Evolutionary conservation across 2,113 vertebrate species (phyloP).

Genomic region (Tapirus terrestris): DNA sequence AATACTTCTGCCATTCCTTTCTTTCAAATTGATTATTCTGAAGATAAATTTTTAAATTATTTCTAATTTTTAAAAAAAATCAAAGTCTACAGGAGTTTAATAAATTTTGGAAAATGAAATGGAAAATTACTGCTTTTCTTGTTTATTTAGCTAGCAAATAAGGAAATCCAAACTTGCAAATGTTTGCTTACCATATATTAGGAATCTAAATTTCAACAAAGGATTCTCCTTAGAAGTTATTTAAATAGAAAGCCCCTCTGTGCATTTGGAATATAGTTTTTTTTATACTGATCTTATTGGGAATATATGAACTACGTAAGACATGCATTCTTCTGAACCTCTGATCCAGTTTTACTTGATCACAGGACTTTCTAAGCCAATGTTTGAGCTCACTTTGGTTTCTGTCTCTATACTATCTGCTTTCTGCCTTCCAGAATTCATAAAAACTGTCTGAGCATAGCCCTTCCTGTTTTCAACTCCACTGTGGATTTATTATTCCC

Average conservation of each 20-base stretch:
- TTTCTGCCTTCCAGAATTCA: not conserved
- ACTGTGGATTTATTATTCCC: not conserved
- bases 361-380: not conserved
- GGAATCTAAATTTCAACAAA: not conserved
- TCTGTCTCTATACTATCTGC: not conserved
- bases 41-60: not conserved
- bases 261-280: not conserved
- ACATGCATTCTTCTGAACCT: not conserved
- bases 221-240: not conserved
- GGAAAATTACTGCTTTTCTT: not conserved
- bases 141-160: not conserved
- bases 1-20: not conserved
- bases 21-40: not conserved
- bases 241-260: not conserved
- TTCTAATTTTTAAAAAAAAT: not conserved
- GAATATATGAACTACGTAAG: not conserved
- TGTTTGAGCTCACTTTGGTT: not conserved
- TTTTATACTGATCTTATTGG: not conserved
- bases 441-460: not conserved
- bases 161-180: slow-evolving; percentile 14
- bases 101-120: not conserved
- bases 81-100: not conserved
- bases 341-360: not conserved
- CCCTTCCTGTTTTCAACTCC: not conserved
- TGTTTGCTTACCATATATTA: not conserved